Evolutionary conservation across 2,113 vertebrate genomes (phyloP), one percentile per base, ranked within the genome.

Genomic region (Oreochromis aureus): DNA sequence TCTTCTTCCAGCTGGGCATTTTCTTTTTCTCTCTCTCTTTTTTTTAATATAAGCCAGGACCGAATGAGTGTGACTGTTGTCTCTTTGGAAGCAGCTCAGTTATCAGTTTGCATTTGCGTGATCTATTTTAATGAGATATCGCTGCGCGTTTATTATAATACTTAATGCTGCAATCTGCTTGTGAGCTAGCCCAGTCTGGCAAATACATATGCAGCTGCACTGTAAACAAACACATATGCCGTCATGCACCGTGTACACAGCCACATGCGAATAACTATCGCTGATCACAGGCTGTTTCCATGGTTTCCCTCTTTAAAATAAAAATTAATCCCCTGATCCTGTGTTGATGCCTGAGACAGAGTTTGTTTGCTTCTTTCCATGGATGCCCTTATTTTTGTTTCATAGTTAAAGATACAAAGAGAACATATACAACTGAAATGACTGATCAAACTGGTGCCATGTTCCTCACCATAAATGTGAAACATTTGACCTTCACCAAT

Each of bases 81-180:
- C 41, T 1, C 54, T 76, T 84, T 36, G 46, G 36, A 71, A 78
- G 59, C 54, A 55, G 76, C 27, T 89, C 78, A 56, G 24, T 54
- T 79, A 63, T 86, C 89, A 89, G 18, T 86, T 34, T 88, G 24
- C 51, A 27, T 51, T 54, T n/a, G n/a, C 44, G 22, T 82, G 78
- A 80, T 36, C 76, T 51, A 63, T 84, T 80, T 90, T 86, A 82
- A 87, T 83, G 53, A 73, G 69, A 73, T 89, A 53, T 55, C 4
- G 3, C 6, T 69, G 46, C 76, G 12, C 30, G 80, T 89, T 80
- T 19, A 51, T 80, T 54, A 82, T 61, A 56, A 39, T 61, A 6
- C 24, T 53, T 71, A 15, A 46, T 63, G 34, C 55, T 58, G 27
- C 46, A 56, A 61, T 87, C 58, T 32, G 34, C 59, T 18, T 84